Base-by-base conservation (phyloP, 2,888 invertebrate genomes). In the Tuta absoluta region DNA sequence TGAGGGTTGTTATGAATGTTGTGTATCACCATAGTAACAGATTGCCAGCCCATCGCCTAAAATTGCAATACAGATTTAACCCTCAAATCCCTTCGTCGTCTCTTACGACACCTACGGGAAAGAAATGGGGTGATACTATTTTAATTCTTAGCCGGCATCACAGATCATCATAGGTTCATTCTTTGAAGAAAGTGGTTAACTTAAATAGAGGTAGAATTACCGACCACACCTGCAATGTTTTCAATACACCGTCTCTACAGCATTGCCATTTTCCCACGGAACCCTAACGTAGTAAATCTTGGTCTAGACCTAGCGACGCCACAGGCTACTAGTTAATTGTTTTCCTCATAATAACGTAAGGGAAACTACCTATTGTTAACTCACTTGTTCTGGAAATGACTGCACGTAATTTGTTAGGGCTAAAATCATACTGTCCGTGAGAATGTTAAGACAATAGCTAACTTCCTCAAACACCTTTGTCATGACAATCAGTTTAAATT, bases 341-440 rank as follows among this genome's bases (percentile, higher is more conserved):
- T 62, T 48, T 51, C 17, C 19, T 37, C 33, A 28, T 51, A 51
- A 51, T 37, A 51, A 51, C 28, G 48, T 49, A 28, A 53, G 53
- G 53, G 28, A 53, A 53, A 53, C 53, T 19, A 62, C 37, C 62
- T 19, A 62, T 62, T 61, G 37, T 61, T 19, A 23, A 19, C 49
- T 14, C 8, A 61, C 49, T 37, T 62, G 37, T 62, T 37, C 62
- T 49, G 49, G 53, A 53, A 53, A 28, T n/a, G 24, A 23, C 53
- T 53, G 49, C 19, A 49, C 23, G 49, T 23, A 49, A 49, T 49
- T 53, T 14, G 14, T 53, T 24, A 53, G 23, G 24, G 24, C 24
- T 53, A 53, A 53, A 53, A 53, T 53, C 53, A 53, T 53, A 53
- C n/a, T 53, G 53, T 53, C 28, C 53, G 28, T 53, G 53, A 28